A percentile compares a stretch with the other conserved stretches of the same genome.
These are phyloP conservation scores for Gobio gobio DNA, from an alignment of 2,113 vertebrate genomes.

Conservation along the genomic window DNA sequence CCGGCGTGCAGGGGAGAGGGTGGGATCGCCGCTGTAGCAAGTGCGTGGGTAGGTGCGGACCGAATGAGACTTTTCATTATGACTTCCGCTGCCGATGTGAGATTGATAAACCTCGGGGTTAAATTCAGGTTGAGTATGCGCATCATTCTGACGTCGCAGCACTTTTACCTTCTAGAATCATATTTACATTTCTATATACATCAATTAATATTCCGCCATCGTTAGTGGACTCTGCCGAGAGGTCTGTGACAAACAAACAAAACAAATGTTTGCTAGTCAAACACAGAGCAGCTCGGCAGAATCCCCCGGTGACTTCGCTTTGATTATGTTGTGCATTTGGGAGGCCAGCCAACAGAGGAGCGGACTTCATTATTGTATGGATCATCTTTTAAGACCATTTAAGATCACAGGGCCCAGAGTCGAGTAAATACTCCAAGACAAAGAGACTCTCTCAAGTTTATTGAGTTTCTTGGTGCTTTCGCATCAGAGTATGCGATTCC, in stretches of 20 bases:
- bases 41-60: background rate
- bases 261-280: conserved; percentile 63
- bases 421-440: conserved; percentile 60
- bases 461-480: conserved; percentile 61
- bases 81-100: background rate
- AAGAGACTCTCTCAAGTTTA: conserved; percentile 69
- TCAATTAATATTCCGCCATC: conserved; percentile 53
- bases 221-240: conserved; percentile 37
- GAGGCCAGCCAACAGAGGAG: conserved; percentile 67
- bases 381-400: conserved; percentile 82
- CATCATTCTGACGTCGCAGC: conserved; percentile 18
- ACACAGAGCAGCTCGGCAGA: conserved; percentile 49
- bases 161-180: conserved; percentile 13
- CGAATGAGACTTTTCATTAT: background rate
- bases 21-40: background rate
- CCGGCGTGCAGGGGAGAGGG: conserved; percentile 4
- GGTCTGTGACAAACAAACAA: conserved; percentile 45
- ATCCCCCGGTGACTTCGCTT: conserved; percentile 64
- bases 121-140: background rate
- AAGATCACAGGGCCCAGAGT: conserved; percentile 74
- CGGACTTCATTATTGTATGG: conserved; percentile 80
- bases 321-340: conserved; percentile 71
- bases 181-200: conserved; percentile 46
- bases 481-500: conserved; percentile 8
- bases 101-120: conserved; percentile 7